A percentile compares a stretch with the other conserved stretches of the same genome.
Evolutionary conservation across 2,888 invertebrate genomes (phyloP).

Genomic region (Loripinus fragilis): DNA sequence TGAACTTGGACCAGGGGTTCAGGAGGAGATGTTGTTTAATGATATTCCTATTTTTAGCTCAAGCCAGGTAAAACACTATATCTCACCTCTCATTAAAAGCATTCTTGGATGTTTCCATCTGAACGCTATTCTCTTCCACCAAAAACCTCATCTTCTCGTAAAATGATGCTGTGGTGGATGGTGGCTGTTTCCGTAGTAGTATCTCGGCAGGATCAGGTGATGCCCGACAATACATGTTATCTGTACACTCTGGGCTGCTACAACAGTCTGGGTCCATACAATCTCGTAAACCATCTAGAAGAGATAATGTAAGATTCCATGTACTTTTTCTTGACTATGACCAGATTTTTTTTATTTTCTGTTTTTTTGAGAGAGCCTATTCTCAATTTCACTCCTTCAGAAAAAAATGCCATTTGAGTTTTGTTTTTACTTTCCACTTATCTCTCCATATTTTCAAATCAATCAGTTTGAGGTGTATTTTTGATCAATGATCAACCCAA

Average conservation of each 20-base stretch:
- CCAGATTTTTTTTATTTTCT: too few relatives aligned
- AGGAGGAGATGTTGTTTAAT: too few relatives aligned
- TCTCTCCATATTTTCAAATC: too few relatives aligned
- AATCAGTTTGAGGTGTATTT: too few relatives aligned
- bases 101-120: conserved; percentile 98
- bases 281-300: conserved; percentile 97
- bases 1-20: too few relatives aligned
- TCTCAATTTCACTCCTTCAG: too few relatives aligned
- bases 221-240: conserved; percentile 97
- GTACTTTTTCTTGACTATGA: background rate
- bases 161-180: conserved; percentile 98
- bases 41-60: too few relatives aligned
- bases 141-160: conserved; percentile 99
- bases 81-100: conserved; percentile 99
- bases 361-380: too few relatives aligned
- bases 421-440: too few relatives aligned
- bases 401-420: too few relatives aligned
- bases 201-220: conserved; percentile 99
- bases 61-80: too few relatives aligned
- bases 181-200: conserved; percentile 96
- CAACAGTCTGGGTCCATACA: conserved; percentile 99
- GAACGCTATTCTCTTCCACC: conserved; percentile 99
- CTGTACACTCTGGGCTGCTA: conserved; percentile 91
- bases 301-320: background rate
- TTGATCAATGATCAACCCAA: too few relatives aligned